Evolutionary conservation across 1,140 invertebrate species (phyloP).

Genomic region (Gryllus bimaculatus): DNA sequence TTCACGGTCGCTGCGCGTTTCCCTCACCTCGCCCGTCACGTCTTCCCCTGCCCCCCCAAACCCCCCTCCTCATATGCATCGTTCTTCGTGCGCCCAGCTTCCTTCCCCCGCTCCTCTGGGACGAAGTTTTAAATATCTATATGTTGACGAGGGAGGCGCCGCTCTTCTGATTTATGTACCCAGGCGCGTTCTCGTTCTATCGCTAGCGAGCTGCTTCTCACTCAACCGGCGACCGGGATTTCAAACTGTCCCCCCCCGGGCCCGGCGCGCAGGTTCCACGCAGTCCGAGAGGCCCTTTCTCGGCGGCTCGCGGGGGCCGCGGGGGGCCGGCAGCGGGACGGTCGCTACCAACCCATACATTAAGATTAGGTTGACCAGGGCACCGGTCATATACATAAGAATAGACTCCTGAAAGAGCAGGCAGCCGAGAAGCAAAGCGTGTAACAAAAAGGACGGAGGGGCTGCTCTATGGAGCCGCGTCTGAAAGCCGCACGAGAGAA

Average conservation of each 20-base stretch:
- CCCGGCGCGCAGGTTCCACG: not conserved
- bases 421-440: not conserved
- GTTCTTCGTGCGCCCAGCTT: too few species aligned
- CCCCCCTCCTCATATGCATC: too few species aligned
- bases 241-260: not conserved
- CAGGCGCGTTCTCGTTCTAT: not conserved
- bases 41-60: too few species aligned
- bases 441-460: not conserved
- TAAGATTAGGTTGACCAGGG: constrained; percentile 1
- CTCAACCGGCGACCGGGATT: not conserved
- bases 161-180: not conserved
- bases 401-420: not conserved
- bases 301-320: too few species aligned
- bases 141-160: not conserved
- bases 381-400: not conserved
- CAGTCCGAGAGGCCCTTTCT: not conserved
- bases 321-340: not conserved
- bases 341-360: not conserved
- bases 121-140: not conserved
- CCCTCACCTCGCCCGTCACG: too few species aligned
- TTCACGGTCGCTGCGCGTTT: too few species aligned
- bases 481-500: not conserved
- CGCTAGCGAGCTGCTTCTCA: not conserved
- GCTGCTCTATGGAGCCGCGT: not conserved
- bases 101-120: not conserved